Conservation (phyloP, 2,888 invertebrate genomes). For the Synanthedon formicaeformis region DNA sequence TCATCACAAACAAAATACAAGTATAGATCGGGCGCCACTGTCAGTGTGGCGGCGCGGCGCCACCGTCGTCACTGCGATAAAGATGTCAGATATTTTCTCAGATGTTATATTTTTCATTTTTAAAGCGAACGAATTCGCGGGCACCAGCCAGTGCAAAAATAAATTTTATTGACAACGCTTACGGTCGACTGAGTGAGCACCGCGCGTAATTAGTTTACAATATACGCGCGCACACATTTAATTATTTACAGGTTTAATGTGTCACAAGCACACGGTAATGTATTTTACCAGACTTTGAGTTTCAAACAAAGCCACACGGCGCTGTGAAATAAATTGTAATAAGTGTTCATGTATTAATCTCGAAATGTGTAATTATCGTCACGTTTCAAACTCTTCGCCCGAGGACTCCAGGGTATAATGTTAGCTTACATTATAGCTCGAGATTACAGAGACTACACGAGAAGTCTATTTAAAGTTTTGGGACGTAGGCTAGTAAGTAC, state of each 20-base stretch:
- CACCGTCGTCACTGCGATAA: too few species aligned
- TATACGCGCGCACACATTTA: background rate
- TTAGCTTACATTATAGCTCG: constrained; percentile 4
- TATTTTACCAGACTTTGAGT: background rate
- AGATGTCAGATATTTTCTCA: too few species aligned
- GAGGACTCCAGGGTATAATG: constrained; percentile 7
- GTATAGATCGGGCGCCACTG: too few species aligned
- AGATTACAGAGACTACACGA: background rate
- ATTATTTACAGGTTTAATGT: background rate
- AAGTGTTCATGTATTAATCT: constrained; percentile 9
- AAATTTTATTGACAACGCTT: too few species aligned
- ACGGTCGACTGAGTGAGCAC: too few species aligned
- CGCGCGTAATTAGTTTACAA: background rate
- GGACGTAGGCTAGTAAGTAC: background rate
- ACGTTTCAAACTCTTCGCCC: constrained; percentile 6
- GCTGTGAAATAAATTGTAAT: constrained; percentile 5
- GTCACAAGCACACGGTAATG: background rate
- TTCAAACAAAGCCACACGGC: background rate
- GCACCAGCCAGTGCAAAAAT: background rate
- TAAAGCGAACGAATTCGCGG: too few species aligned
- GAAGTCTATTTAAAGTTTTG: background rate
- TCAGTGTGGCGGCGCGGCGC: too few species aligned
- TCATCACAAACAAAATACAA: too few species aligned
- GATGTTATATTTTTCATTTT: too few species aligned
- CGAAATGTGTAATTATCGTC: constrained; percentile 12